phyloP scores from a whole-genome alignment of 2,888 invertebrate genomes.

The Macrosiphum euphorbiae region DNA sequence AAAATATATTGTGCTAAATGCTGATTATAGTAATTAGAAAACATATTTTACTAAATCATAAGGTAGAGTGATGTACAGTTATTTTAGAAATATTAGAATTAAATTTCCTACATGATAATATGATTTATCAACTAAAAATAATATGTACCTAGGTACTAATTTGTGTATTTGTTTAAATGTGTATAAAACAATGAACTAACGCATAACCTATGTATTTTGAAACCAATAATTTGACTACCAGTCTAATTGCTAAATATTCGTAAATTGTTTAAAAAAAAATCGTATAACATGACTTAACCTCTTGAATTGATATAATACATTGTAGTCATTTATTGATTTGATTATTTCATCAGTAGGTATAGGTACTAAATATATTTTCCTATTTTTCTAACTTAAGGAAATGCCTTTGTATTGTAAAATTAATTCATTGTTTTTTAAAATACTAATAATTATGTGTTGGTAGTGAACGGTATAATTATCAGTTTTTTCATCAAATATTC shows the following conservation, averaged over 20 bases:
- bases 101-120: background rate
- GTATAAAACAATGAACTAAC: background rate
- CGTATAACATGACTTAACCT: background rate
- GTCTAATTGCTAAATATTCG: background rate
- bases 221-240: background rate
- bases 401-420: background rate
- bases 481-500: background rate
- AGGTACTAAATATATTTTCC: background rate
- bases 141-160: background rate
- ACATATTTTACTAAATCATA: background rate
- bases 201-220: background rate
- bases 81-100: background rate
- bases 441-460: background rate
- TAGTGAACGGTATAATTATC: background rate
- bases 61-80: background rate
- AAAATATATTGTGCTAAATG: background rate
- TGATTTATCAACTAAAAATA: background rate
- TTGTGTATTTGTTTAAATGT: background rate
- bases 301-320: background rate
- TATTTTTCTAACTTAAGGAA: background rate
- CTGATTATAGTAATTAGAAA: background rate
- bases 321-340: background rate
- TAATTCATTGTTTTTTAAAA: background rate
- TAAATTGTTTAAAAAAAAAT: background rate
- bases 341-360: background rate